Conservation (phyloP, 1,140 invertebrate genomes). For the Chelonus insularis region DNA sequence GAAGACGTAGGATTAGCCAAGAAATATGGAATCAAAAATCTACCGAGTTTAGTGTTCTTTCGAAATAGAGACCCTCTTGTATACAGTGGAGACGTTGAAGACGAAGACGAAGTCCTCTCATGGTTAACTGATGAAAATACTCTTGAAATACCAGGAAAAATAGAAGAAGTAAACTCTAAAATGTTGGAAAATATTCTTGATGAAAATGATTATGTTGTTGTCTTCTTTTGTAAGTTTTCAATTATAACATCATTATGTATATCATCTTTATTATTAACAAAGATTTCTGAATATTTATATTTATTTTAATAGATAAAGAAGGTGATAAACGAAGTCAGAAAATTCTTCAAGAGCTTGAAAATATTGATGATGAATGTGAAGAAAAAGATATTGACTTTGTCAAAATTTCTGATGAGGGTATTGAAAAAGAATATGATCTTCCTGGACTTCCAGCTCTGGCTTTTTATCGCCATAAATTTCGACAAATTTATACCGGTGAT, state of each 20-base stretch:
- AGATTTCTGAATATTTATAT: background rate
- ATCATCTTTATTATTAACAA: too few relatives aligned
- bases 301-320: slow-evolving; percentile 71
- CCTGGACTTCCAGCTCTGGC: slow-evolving; percentile 79
- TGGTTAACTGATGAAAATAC: slow-evolving; percentile 93
- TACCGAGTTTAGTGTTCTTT: slow-evolving; percentile 88
- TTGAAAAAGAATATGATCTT: slow-evolving; percentile 88
- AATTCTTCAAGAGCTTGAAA: slow-evolving; percentile 87
- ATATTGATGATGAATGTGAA: slow-evolving; percentile 93
- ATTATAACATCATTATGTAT: too few relatives aligned
- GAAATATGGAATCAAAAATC: slow-evolving; percentile 81
- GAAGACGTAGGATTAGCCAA: slow-evolving; percentile 81
- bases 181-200: slow-evolving; percentile 91
- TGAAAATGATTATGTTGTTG: slow-evolving; percentile 86
- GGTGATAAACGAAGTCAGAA: slow-evolving; percentile 88
- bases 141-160: slow-evolving; percentile 87
- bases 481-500: slow-evolving; percentile 84
- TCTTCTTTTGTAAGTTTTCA: slow-evolving; percentile 84
- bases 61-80: slow-evolving; percentile 84
- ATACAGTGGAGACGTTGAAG: slow-evolving; percentile 82
- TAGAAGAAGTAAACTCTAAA: slow-evolving; percentile 89
- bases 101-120: slow-evolving; percentile 86
- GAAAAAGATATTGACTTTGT: slow-evolving; percentile 91
- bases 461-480: slow-evolving; percentile 89
- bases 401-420: slow-evolving; percentile 87